Evolutionary conservation across 2,888 invertebrate species (phyloP).

Genomic region (Acanthoscelides obtectus): DNA sequence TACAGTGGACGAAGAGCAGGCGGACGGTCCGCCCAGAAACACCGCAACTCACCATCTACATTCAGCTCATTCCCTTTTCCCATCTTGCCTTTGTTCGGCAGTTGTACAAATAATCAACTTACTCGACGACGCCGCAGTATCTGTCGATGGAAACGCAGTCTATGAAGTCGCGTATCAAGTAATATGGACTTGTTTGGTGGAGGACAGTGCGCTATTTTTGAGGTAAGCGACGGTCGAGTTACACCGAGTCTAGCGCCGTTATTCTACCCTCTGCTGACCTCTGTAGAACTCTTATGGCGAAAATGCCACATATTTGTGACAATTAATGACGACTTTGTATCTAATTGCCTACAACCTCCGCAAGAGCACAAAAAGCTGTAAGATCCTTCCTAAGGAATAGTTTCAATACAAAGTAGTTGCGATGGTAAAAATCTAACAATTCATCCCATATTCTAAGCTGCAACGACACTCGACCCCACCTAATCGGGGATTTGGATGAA

Average conservation of each 20-base stretch:
- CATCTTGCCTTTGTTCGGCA: slow-evolving; percentile 93
- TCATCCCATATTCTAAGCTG: no score
- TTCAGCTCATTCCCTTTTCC: slow-evolving; percentile 92
- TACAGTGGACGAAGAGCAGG: slow-evolving; percentile 50
- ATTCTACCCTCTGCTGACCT: not conserved
- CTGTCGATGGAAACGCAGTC: slow-evolving; percentile 90
- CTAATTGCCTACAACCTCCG: no score
- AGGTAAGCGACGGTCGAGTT: slow-evolving; percentile 43
- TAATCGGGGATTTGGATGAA: no score
- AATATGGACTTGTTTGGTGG: slow-evolving; percentile 93
- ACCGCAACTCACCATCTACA: slow-evolving; percentile 74
- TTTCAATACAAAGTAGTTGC: no score
- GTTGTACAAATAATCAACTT: slow-evolving; percentile 92
- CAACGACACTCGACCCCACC: no score
- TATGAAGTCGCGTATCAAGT: slow-evolving; percentile 96
- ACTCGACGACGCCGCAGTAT: slow-evolving; percentile 94
- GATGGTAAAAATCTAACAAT: no score
- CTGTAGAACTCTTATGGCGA: slow-evolving; percentile 1
- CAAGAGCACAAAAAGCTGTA: no score
- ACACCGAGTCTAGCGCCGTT: not conserved
- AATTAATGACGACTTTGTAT: no score
- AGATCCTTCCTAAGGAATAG: no score
- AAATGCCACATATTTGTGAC: no score
- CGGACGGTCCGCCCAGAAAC: slow-evolving; percentile 62
- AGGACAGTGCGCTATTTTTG: slow-evolving; percentile 85